Evolutionary conservation across 2,888 invertebrate species (phyloP), one percentile per base, ranked within the genome.

Genomic region (Drosophila tripunctata): DNA sequence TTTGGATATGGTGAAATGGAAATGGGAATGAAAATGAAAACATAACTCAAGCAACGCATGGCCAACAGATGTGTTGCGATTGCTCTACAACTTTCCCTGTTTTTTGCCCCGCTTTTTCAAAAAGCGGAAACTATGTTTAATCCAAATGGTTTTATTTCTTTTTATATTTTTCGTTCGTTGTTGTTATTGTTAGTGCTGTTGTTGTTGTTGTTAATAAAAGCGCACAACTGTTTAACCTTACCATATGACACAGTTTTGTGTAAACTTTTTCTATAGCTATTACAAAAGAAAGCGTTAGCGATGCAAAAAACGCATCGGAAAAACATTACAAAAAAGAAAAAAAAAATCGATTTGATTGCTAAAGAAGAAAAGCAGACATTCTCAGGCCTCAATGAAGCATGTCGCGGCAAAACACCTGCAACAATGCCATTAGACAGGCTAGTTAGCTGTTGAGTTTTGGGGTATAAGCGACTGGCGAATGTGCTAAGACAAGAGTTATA

Each of bases 51-150:
- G 61, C 61, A 60, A 47, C 58, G 52, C 41, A 66, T 74, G 74
- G 74, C 55, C 63, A 70, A 54, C 74, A 75, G 63, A 75, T 75
- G 74, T 75, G 71, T n/a, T n/a, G 35, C 44, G 48, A 50, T 45
- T 63, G 50, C 27, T 50, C 57, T 38, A 48, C 24, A 63, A 63
- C 67, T 63, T 67, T 67, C 52, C 56, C 45, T 33, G 43, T 24
- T 43, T 35, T 48, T 48, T 15, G 15, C 24, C 17, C 17, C 7
- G 30, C 0, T 27, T 6, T 22, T 38, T 3, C 7, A 33, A 24
- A 19, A 24, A 27, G 31, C 50, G 62, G 62, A 64, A 75, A 71
- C 67, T 67, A 56, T 75, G 56, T 71, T 75, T 75, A 68, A 58
- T 50, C 71, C 61, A 60, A 70, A 67, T 72, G 54, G 30, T 43